Evolutionary conservation across 2,888 invertebrate genomes (phyloP).

Genomic region (Subacronicta megacephala): DNA sequence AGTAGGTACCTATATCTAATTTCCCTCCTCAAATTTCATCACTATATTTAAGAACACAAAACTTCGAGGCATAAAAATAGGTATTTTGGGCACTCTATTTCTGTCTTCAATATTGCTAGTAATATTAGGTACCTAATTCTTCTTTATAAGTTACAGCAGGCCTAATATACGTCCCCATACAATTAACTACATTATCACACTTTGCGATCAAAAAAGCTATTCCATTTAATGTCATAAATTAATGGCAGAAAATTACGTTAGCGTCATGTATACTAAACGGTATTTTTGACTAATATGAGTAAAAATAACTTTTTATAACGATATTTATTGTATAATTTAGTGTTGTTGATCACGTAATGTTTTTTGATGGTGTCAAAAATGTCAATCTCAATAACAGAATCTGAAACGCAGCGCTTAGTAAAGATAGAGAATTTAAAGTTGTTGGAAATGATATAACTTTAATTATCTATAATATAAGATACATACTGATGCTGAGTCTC

Average conservation of each 20-base stretch:
- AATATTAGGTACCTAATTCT: too few relatives aligned
- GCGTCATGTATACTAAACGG: conserved; percentile 32
- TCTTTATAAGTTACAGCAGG: neutral
- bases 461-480: too few relatives aligned
- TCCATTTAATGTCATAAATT: conserved; percentile 34
- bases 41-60: too few relatives aligned
- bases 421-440: too few relatives aligned
- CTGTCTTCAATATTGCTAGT: too few relatives aligned
- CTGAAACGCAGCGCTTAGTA: too few relatives aligned
- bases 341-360: conserved; percentile 33
- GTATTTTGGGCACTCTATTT: too few relatives aligned
- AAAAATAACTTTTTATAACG: conserved; percentile 40
- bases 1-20: too few relatives aligned
- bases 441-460: too few relatives aligned
- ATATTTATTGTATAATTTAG: conserved; percentile 42
- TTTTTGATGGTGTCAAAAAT: conserved; percentile 18
- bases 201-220: conserved; percentile 25
- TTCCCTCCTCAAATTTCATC: too few relatives aligned
- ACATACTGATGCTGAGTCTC: too few relatives aligned
- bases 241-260: conserved; percentile 40
- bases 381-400: neutral
- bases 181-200: conserved; percentile 23
- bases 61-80: too few relatives aligned
- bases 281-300: conserved; percentile 32
- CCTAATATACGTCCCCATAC: neutral